Conservation (phyloP, 2,113 vertebrate genomes). For the Sinocyclocheilus grahami region DNA sequence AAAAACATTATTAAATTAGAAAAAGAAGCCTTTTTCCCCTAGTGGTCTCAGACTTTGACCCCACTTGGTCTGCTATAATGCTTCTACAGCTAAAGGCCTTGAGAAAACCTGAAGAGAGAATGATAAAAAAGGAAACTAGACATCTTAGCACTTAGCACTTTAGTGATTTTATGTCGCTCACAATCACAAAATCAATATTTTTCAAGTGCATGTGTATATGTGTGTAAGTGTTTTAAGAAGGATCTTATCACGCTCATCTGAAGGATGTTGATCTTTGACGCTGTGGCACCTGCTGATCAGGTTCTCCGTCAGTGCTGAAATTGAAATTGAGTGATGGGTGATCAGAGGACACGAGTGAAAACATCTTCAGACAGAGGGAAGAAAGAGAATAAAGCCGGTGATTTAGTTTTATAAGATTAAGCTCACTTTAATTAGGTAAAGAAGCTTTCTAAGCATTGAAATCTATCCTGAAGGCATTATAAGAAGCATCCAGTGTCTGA, state of each 20-base stretch:
- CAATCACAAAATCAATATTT: conserved; percentile 15
- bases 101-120: conserved; percentile 42
- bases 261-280: conserved; percentile 32
- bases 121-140: background rate
- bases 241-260: conserved; percentile 31
- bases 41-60: background rate
- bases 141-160: conserved; percentile 12
- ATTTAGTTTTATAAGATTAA: conserved; percentile 8
- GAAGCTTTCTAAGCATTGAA: conserved; percentile 26
- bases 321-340: background rate
- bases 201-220: conserved; percentile 36
- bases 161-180: conserved; percentile 36
- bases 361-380: conserved; percentile 1
- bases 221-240: conserved; percentile 45
- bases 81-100: background rate
- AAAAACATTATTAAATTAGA: background rate
- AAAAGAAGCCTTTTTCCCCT: background rate
- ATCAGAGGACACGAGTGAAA: background rate
- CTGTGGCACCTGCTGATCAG: conserved; percentile 7
- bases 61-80: background rate
- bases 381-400: background rate
- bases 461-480: conserved; percentile 5
- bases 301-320: background rate
- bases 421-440: conserved; percentile 19
- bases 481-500: conserved; percentile 13